Evolutionary conservation across 2,113 vertebrate species (phyloP), one percentile per base, ranked within the genome.

Genomic region (Erythrocebus patas): DNA sequence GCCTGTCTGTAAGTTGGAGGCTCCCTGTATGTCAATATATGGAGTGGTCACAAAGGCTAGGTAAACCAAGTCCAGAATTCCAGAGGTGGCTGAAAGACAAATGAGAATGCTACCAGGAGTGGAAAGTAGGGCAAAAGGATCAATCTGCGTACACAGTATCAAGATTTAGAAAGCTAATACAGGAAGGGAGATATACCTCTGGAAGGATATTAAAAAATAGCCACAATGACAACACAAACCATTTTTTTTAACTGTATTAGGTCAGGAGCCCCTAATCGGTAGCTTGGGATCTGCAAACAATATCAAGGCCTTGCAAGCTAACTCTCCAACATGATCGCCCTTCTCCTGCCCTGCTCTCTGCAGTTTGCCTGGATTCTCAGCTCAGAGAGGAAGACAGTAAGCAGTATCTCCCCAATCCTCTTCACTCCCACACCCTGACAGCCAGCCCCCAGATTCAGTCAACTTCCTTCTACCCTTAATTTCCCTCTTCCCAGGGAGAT

Each of bases 131-230:
- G 64, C 50, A 85, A 72, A 93, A 35, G 92, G 78, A 81, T 97
- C 93, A 76, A 88, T 94, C 80, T 91, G 43, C 78, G 38, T 45
- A 48, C 35, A 79, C 22, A 59, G 16, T 91, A 88, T 91, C 70
- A 95, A 94, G 88, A 95, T 90, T 93, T 82, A 87, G 55, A 94
- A 96, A 95, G 55, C 52, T 97, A 97, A 90, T 96, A 82, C 38
- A 94, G 48, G 80, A 92, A 96, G 22, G 23, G 48, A 83, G 75
- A 83, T 87, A 84, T 1, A 88, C 43, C 17, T 93, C 23, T 13
- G 40, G 22, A 92, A 81, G 11, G 88, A 80, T 95, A 87, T 90
- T 97, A n/a, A 84, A 95, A 95, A 91, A 68, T 1, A 81, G 17
- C 48, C 95, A 40, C 43, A 95, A 43, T 30, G 55, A 80, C 55